Percentiles rank a stretch among this genome's conserved stretches.
These are phyloP conservation scores for Drosophila borealis DNA, from an alignment of 2,888 invertebrate genomes.

Conservation along the genomic window DNA sequence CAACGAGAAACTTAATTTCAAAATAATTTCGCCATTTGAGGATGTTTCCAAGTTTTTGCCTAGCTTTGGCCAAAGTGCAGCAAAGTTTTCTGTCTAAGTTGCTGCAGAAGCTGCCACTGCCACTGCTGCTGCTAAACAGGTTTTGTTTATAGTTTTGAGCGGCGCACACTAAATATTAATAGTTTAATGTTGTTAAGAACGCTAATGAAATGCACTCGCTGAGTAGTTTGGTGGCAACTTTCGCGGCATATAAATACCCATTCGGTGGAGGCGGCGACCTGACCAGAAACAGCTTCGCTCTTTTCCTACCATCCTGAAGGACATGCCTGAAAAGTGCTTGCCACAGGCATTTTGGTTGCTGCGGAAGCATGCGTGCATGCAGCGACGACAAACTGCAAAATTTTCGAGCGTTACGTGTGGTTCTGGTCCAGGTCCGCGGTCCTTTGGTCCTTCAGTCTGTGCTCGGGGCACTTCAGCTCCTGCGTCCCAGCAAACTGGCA, in stretches of 20 bases:
- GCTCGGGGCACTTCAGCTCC: slow-evolving; percentile 11
- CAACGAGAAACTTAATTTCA: slow-evolving; percentile 70
- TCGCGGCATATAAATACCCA: slow-evolving; percentile 51
- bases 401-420: slow-evolving; percentile 67
- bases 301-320: slow-evolving; percentile 25
- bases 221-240: slow-evolving; percentile 36
- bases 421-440: slow-evolving; percentile 8
- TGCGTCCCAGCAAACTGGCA: slow-evolving; percentile 46
- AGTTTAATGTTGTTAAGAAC: slow-evolving; percentile 70
- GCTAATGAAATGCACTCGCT: slow-evolving; percentile 72
- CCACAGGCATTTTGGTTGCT: slow-evolving; percentile 64
- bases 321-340: slow-evolving; percentile 66
- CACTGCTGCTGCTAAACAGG: slow-evolving; percentile 49
- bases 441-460: slow-evolving; percentile 8
- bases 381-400: slow-evolving; percentile 70
- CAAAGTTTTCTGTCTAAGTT: slow-evolving; percentile 60
- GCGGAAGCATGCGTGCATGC: slow-evolving; percentile 72
- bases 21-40: slow-evolving; percentile 64
- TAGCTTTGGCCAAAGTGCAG: slow-evolving; percentile 51
- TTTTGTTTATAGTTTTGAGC: slow-evolving; percentile 60
- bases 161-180: slow-evolving; percentile 65
- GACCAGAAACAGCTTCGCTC: slow-evolving; percentile 43
- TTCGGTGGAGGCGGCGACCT: slow-evolving; percentile 46
- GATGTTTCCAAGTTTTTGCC: slow-evolving; percentile 51
- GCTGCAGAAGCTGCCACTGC: slow-evolving; percentile 4